phyloP scores from a whole-genome alignment of 2,113 vertebrate genomes.

The Chaetodon auriga region DNA sequence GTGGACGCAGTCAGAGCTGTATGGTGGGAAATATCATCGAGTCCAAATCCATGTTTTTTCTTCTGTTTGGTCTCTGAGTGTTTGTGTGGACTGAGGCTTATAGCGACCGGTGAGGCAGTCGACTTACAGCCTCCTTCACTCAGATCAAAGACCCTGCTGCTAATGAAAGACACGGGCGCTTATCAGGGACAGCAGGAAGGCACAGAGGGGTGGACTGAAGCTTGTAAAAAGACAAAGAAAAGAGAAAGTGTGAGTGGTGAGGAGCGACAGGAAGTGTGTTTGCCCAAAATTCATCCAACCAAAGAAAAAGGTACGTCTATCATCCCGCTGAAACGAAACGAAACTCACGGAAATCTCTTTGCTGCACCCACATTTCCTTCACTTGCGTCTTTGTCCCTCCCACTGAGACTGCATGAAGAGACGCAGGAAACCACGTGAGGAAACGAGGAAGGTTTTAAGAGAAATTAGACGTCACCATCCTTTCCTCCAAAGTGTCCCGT shows the following conservation, averaged over 20 bases:
- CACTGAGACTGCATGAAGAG: too few species aligned
- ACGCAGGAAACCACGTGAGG: too few species aligned
- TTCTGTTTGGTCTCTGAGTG: background rate
- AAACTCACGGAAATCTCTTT: too few species aligned
- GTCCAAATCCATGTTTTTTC: background rate
- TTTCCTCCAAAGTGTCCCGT: too few species aligned
- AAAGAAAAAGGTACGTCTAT: background rate
- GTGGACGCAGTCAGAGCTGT: background rate
- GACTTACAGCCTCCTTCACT: conserved; percentile 21
- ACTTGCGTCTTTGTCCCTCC: too few species aligned
- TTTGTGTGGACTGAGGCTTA: background rate
- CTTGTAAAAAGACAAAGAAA: background rate
- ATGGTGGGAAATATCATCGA: background rate
- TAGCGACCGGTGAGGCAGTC: background rate
- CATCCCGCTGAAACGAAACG: too few species aligned
- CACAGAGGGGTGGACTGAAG: background rate
- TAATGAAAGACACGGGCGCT: conserved; percentile 1
- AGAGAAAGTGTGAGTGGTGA: background rate
- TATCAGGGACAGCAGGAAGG: conserved; percentile 9
- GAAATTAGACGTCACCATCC: too few species aligned
- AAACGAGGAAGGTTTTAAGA: too few species aligned
- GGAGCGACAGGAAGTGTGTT: background rate
- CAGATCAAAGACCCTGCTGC: conserved; percentile 34
- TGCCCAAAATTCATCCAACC: background rate
- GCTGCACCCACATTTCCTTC: too few species aligned